Conservation (phyloP, 2,113 vertebrate genomes). For the Antechinus flavipes region DNA sequence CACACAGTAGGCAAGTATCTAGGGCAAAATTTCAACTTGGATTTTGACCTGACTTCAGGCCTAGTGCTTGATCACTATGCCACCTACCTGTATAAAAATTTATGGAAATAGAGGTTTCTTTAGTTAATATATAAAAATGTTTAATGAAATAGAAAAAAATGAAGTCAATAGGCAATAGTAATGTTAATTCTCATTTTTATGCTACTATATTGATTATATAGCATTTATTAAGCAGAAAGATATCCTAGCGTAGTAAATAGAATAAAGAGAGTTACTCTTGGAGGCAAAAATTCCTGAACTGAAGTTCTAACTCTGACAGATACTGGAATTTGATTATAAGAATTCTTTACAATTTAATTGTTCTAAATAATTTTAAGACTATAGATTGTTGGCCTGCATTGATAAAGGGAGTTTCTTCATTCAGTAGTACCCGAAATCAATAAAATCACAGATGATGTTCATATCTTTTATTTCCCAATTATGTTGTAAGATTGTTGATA, state of each 20-base stretch:
- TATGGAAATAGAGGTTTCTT: background rate
- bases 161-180: background rate
- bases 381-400: background rate
- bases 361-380: background rate
- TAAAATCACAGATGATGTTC: background rate
- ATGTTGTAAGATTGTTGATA: background rate
- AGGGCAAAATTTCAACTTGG: background rate
- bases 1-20: background rate
- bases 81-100: background rate
- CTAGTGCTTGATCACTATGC: too few relatives aligned
- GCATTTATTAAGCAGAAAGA: background rate
- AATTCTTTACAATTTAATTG: background rate
- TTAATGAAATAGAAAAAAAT: background rate
- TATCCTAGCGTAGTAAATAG: background rate
- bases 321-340: background rate
- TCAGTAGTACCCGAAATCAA: background rate
- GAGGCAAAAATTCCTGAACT: background rate
- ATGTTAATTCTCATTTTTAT: background rate
- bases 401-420: background rate
- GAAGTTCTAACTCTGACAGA: background rate
- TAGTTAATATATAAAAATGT: background rate
- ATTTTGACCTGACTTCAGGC: background rate
- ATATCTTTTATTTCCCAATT: background rate
- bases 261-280: background rate
- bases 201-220: background rate